Conservation (phyloP, 2,797 vertebrate genomes). For the Cetoscarus ocellatus region DNA sequence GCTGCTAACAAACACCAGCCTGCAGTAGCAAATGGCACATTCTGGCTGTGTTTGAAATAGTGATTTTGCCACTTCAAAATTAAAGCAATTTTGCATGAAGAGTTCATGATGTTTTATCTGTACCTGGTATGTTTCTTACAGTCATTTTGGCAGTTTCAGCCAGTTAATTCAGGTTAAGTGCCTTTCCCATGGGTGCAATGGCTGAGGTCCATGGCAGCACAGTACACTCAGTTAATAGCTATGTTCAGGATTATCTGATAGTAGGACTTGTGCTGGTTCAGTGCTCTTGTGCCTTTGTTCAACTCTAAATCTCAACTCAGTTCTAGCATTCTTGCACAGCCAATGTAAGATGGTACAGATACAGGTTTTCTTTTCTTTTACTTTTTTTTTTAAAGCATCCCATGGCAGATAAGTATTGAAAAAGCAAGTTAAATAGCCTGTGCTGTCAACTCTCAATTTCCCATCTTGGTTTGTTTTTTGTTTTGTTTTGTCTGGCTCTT, state of each 20-base stretch:
- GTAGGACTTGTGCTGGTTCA: slow-evolving; percentile 55
- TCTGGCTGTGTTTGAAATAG: slow-evolving; percentile 6
- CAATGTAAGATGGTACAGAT: slow-evolving; percentile 72
- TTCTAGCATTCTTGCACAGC: slow-evolving; percentile 42
- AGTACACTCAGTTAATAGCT: slow-evolving; percentile 45
- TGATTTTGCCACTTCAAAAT: slow-evolving; percentile 21
- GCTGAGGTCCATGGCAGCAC: slow-evolving; percentile 66
- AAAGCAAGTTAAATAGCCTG: slow-evolving; percentile 68
- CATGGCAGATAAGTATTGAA: slow-evolving; percentile 60
- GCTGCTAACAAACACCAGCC: neutral
- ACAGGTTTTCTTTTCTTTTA: slow-evolving; percentile 19
- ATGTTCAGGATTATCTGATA: slow-evolving; percentile 63
- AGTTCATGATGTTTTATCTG: slow-evolving; percentile 19
- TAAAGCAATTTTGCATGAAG: slow-evolving; percentile 15
- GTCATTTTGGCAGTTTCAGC: slow-evolving; percentile 34
- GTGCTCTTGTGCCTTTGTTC: slow-evolving; percentile 44
- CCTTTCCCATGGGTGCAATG: slow-evolving; percentile 55
- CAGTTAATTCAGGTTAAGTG: slow-evolving; percentile 62
- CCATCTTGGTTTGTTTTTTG: slow-evolving; percentile 55
- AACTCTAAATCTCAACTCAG: slow-evolving; percentile 56
- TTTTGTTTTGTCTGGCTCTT: slow-evolving; percentile 53
- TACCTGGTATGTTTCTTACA: slow-evolving; percentile 15
- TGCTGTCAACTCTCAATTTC: slow-evolving; percentile 65
- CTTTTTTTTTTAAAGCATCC: slow-evolving; percentile 45
- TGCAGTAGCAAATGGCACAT: slow-evolving; percentile 7